A percentile compares a stretch with the other conserved stretches of the same genome.
These are phyloP conservation scores for Podabrus alpinus DNA, from an alignment of 2,888 invertebrate species.

Conservation along the genomic window DNA sequence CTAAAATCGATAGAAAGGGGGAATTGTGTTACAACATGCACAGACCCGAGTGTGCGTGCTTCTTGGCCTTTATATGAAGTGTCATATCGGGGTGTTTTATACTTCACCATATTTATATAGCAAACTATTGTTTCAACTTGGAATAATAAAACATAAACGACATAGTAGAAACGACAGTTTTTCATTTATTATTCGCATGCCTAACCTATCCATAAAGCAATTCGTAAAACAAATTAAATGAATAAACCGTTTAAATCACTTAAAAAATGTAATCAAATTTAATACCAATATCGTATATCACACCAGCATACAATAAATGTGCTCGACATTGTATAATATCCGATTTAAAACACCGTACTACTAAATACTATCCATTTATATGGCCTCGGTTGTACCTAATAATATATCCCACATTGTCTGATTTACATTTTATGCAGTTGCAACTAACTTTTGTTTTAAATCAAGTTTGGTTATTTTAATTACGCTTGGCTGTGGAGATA, in stretches of 20 bases:
- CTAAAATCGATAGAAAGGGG: slow-evolving; percentile 15
- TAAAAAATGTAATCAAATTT: too few relatives aligned
- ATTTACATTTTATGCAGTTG: too few relatives aligned
- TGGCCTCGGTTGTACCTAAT: too few relatives aligned
- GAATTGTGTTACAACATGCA: slow-evolving; percentile 19
- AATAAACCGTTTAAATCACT: background rate
- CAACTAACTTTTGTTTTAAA: too few relatives aligned
- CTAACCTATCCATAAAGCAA: background rate
- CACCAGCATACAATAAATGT: too few relatives aligned
- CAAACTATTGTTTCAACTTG: background rate
- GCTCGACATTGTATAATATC: too few relatives aligned
- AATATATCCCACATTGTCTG: too few relatives aligned
- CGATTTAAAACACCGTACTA: too few relatives aligned
- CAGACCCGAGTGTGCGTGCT: slow-evolving; percentile 10
- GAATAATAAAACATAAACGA: background rate
- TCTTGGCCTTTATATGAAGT: background rate
- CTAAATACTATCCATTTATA: too few relatives aligned
- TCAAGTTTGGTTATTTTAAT: too few relatives aligned
- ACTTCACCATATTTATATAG: background rate
- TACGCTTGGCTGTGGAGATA: too few relatives aligned
- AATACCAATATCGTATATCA: too few relatives aligned
- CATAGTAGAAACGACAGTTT: background rate
- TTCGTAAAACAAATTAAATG: background rate
- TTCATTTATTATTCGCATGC: background rate
- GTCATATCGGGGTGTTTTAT: background rate